These are phyloP conservation scores for Aeoliscus strigatus DNA, from an alignment of 2,797 vertebrate genomes.

Conservation along the genomic window DNA sequence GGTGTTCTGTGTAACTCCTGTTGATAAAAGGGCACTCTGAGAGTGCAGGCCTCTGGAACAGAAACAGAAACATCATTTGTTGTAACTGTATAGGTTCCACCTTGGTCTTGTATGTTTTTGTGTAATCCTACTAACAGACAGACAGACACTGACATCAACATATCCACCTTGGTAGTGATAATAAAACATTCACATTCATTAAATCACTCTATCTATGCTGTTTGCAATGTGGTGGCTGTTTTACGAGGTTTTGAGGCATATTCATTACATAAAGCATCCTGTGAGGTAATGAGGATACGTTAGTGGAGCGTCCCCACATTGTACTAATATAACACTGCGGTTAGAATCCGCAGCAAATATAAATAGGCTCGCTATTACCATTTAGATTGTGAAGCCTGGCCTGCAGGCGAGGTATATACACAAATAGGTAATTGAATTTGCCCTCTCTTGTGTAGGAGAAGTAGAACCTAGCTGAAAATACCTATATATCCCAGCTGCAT, in stretches of 20 bases:
- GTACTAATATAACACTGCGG: conserved; percentile 25
- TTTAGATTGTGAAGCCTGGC: conserved; percentile 67
- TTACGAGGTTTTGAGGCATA: conserved; percentile 43
- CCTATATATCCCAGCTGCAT: conserved; percentile 38
- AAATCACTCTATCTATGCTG: conserved; percentile 15
- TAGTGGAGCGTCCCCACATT: conserved; percentile 24
- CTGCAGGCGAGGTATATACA: conserved; percentile 52
- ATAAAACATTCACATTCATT: not conserved
- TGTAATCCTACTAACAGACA: too few relatives aligned
- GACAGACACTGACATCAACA: too few relatives aligned
- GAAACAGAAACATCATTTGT: too few relatives aligned
- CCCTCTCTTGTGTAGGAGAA: conserved; percentile 37
- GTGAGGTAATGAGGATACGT: conserved; percentile 53
- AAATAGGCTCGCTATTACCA: conserved; percentile 61
- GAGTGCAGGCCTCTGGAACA: too few relatives aligned
- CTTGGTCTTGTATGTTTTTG: too few relatives aligned
- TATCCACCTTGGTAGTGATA: too few relatives aligned
- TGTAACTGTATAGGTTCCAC: too few relatives aligned
- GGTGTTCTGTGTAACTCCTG: too few relatives aligned
- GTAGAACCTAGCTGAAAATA: conserved; percentile 40
- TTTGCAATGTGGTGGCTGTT: conserved; percentile 27
- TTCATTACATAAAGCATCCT: conserved; percentile 43
- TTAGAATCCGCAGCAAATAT: conserved; percentile 41
- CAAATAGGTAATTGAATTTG: conserved; percentile 70
- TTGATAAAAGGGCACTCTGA: too few relatives aligned